phyloP scores from a whole-genome alignment of 2,797 vertebrate species.

The Sebastes goodei region DNA sequence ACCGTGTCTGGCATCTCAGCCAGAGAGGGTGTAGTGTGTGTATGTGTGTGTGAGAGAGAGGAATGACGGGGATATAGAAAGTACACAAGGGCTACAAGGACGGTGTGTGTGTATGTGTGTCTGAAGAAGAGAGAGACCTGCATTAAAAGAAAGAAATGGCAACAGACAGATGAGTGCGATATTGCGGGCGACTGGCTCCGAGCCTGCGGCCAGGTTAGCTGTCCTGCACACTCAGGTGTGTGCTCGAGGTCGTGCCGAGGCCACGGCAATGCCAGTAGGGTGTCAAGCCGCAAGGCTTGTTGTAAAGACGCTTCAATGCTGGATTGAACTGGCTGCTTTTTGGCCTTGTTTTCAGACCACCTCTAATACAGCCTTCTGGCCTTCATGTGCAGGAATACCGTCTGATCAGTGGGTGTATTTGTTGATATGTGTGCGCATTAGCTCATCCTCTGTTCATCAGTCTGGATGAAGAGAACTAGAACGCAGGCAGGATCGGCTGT shows the following conservation, averaged over 20 bases:
- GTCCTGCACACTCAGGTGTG: conserved; percentile 73
- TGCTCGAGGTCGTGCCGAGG: conserved; percentile 66
- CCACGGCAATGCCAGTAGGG: conserved; percentile 63
- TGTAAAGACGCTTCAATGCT: conserved; percentile 42
- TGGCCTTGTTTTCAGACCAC: conserved; percentile 32
- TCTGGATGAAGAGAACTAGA: conserved; percentile 16
- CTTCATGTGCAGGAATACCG: not conserved
- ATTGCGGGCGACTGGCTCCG: conserved; percentile 59
- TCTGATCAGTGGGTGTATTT: conserved; percentile 33
- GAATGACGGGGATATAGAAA: conserved; percentile 30
- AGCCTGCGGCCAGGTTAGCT: conserved; percentile 63
- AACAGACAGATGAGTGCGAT: conserved; percentile 75
- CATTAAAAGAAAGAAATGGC: conserved; percentile 54
- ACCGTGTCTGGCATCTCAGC: conserved; percentile 71
- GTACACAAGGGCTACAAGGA: not conserved
- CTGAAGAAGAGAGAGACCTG: conserved; percentile 14
- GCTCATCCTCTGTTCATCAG: conserved; percentile 17
- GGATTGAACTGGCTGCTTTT: conserved; percentile 36
- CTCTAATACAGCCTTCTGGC: not conserved
- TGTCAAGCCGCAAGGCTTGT: conserved; percentile 65
- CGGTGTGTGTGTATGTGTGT: not conserved
- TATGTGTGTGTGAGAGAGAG: not conserved
- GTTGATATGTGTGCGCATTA: not conserved
- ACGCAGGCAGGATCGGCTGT: conserved; percentile 24
- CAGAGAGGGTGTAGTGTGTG: conserved; percentile 41